Percentiles rank a stretch among this genome's conserved stretches.
Conservation (phyloP, 2,797 vertebrate genomes). For the Decapterus maruadsi region DNA sequence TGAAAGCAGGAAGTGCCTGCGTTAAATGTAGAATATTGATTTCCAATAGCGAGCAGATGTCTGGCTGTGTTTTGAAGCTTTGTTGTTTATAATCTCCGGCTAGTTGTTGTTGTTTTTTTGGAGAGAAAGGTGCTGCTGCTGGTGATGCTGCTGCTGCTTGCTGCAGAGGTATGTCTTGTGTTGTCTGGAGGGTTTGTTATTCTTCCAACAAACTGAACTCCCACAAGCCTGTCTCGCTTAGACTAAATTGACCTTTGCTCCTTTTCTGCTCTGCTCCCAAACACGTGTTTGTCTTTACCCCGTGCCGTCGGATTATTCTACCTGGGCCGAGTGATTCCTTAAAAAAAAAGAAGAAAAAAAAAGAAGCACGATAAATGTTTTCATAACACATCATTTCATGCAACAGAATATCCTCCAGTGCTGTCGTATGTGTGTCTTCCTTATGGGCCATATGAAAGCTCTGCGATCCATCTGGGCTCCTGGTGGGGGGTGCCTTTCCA, state of each 20-base stretch:
- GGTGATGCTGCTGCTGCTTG: slow-evolving; percentile 19
- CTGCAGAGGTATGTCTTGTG: slow-evolving; percentile 26
- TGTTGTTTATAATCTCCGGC: slow-evolving; percentile 56
- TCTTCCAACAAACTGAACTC: slow-evolving; percentile 51
- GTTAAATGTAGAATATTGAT: slow-evolving; percentile 68
- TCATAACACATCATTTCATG: slow-evolving; percentile 25
- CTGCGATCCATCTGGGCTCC: slow-evolving; percentile 77
- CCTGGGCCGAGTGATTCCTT: background rate
- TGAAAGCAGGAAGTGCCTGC: slow-evolving; percentile 51
- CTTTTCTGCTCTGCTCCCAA: slow-evolving; percentile 2
- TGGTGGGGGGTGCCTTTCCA: slow-evolving; percentile 65
- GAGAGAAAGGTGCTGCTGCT: slow-evolving; percentile 18
- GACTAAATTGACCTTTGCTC: slow-evolving; percentile 59
- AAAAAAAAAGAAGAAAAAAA: background rate
- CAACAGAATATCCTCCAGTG: slow-evolving; percentile 36
- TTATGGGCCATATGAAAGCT: slow-evolving; percentile 55
- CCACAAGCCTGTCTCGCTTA: slow-evolving; percentile 47
- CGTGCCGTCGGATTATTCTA: slow-evolving; percentile 7
- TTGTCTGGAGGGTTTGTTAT: slow-evolving; percentile 62
- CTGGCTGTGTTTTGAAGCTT: slow-evolving; percentile 51
- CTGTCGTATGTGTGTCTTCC: slow-evolving; percentile 34
- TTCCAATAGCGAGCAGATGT: slow-evolving; percentile 59
- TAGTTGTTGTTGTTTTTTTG: slow-evolving; percentile 24
- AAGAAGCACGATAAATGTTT: slow-evolving; percentile 29
- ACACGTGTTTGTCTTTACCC: slow-evolving; percentile 33